A percentile compares a stretch with the other conserved stretches of the same genome.
phyloP scores from a whole-genome alignment of 2,888 invertebrate genomes.

The Microplitis deprimator region DNA sequence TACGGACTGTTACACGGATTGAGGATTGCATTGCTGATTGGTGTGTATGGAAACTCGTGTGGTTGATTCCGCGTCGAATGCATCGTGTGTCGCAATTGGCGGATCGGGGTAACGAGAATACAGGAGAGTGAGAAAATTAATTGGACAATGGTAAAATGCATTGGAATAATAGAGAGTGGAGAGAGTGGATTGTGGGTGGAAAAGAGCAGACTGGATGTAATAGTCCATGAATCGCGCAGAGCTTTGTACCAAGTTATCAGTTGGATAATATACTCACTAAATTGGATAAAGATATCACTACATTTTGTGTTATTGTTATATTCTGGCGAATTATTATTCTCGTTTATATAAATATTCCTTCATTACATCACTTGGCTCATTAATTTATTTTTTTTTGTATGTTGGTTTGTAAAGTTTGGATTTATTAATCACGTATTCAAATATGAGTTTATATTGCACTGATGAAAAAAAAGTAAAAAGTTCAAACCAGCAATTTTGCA shows the following conservation, averaged over 20 bases:
- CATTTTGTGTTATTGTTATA: too few relatives aligned
- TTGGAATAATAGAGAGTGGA: not conserved
- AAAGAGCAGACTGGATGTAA: slow-evolving; percentile 24
- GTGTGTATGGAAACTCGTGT: not conserved
- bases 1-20: not conserved
- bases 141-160: slow-evolving; percentile 43
- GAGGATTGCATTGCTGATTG: not conserved
- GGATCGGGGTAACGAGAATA: not conserved
- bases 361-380: too few relatives aligned
- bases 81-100: not conserved
- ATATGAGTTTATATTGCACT: too few relatives aligned
- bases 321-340: too few relatives aligned
- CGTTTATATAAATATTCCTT: too few relatives aligned
- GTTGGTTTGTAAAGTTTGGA: too few relatives aligned
- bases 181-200: slow-evolving; percentile 13
- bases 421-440: too few relatives aligned
- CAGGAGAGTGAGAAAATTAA: slow-evolving; percentile 48
- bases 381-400: too few relatives aligned
- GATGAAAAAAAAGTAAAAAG: too few relatives aligned
- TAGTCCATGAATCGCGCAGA: not conserved
- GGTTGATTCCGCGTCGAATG: not conserved
- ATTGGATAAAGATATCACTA: too few relatives aligned
- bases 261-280: not conserved
- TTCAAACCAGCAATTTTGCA: too few relatives aligned
- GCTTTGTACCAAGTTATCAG: slow-evolving; percentile 36